These are phyloP conservation scores for Limnodromus scolopaceus DNA, from an alignment of 2,797 vertebrate genomes.

Conservation along the genomic window DNA sequence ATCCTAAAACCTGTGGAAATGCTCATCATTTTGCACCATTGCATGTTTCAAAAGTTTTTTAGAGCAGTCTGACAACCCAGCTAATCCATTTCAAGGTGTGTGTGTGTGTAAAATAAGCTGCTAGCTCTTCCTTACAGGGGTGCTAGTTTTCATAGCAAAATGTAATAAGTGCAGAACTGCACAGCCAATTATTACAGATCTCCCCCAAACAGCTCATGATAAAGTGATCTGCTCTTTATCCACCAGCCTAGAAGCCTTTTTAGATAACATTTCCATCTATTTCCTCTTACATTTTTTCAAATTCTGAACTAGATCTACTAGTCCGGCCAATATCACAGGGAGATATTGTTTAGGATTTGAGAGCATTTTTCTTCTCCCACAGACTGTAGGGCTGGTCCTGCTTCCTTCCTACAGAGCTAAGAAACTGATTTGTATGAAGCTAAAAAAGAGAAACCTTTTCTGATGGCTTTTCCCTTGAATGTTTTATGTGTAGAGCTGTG, in stretches of 20 bases:
- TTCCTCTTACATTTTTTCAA: not conserved
- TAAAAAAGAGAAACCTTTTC: conserved; percentile 20
- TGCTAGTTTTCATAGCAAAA: not conserved
- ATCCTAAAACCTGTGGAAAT: not conserved
- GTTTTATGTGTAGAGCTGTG: not conserved
- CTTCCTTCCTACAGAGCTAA: conserved; percentile 24
- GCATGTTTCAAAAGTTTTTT: not conserved
- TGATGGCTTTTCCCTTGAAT: conserved; percentile 12
- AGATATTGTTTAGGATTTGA: not conserved
- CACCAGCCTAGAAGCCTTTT: not conserved
- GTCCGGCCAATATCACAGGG: not conserved
- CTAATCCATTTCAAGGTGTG: not conserved
- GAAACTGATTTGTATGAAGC: conserved; percentile 17
- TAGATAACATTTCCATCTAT: not conserved
- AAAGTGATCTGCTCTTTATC: not conserved
- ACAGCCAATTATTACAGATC: rapidly evolving
- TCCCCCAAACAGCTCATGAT: not conserved
- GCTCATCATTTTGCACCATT: too few species aligned
- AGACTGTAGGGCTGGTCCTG: not conserved
- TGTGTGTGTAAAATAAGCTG: not conserved
- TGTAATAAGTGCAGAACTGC: rapidly evolving
- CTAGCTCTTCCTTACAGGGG: not conserved
- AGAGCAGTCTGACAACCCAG: not conserved
- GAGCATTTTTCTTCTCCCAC: not conserved
- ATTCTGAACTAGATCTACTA: not conserved